Evolutionary conservation across 2,888 invertebrate genomes (phyloP), one percentile per base, ranked within the genome.

Genomic region (Diabrotica balteata): DNA sequence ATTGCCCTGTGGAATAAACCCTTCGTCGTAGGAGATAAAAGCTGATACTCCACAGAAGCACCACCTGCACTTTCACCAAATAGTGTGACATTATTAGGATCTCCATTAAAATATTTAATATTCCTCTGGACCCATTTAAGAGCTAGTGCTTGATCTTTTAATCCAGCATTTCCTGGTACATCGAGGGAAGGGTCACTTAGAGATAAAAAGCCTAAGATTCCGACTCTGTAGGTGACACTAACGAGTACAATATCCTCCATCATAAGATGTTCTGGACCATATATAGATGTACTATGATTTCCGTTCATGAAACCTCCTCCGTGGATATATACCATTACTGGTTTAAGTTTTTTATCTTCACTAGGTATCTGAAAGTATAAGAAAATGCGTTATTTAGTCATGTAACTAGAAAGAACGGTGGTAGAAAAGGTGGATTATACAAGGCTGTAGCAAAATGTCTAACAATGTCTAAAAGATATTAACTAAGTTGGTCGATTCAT

Each of bases 91-190:
- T 78, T 78, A 42, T 74, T 70, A 4, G 79, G 73, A 71, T 79
- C 74, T 9, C 79, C 79, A 60, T 69, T 66, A 61, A 79, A 79
- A 10, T 74, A 50, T 8, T 77, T 70, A 10, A 86, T 86, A 72
- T 87, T 87, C 2, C 78, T 78, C 69, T 86, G 84, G 0, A 87
- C 81, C 87, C 87, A 87, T 70, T 84, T 84, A 51, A 87, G 72
- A 0, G 86, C 87, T 74, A 86, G 70, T 1, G 85, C 81, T 79
- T 86, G 85, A 76, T 87, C 87, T 78, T 87, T 87, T 0, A 87
- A 78, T 3, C 85, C 86, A 0, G 86, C 86, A 77, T 87, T 87
- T 6, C 87, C 87, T 0, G 86, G 86, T 60, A 87, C 82, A 60
- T 83, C 82, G 8, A 87, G 75, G 3, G 82, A 78, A 9, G 82